A percentile compares a stretch with the other conserved stretches of the same genome.
Evolutionary conservation across 2,888 invertebrate species (phyloP).

Genomic region (Piscicola geometra): DNA sequence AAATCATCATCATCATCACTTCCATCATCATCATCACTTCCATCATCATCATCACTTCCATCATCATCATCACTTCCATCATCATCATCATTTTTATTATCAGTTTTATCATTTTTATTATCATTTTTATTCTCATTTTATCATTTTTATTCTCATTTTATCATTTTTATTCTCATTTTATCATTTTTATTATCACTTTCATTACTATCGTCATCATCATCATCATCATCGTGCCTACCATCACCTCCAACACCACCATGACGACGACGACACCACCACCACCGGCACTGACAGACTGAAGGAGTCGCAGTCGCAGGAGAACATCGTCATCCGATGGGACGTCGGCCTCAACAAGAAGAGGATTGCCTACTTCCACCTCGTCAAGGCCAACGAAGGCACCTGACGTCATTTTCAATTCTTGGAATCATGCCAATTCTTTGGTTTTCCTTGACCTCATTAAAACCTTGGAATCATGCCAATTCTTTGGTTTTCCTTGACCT

Average conservation of each 20-base stretch:
- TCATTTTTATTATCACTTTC: too few species aligned
- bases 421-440: not conserved
- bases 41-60: not conserved
- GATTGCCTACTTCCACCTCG: slow-evolving; percentile 91
- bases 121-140: too few species aligned
- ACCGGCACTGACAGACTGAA: slow-evolving; percentile 60
- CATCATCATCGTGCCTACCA: too few species aligned
- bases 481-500: not conserved
- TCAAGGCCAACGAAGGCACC: slow-evolving; percentile 82
- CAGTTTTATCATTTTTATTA: too few species aligned
- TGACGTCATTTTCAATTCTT: not conserved
- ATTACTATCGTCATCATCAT: too few species aligned
- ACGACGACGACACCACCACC: too few species aligned
- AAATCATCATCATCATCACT: too few species aligned
- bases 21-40: not conserved
- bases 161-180: too few species aligned
- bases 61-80: too few species aligned
- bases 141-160: too few species aligned
- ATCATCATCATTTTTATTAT: too few species aligned
- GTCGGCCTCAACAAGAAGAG: slow-evolving; percentile 95
- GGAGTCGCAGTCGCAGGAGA: slow-evolving; percentile 95
- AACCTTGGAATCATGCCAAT: not conserved
- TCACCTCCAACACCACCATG: too few species aligned
- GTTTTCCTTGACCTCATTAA: not conserved
- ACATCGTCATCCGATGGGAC: slow-evolving; percentile 97